A percentile compares a stretch with the other conserved stretches of the same genome.
phyloP scores from a whole-genome alignment of 2,888 invertebrate genomes.

The Thumatha senex region DNA sequence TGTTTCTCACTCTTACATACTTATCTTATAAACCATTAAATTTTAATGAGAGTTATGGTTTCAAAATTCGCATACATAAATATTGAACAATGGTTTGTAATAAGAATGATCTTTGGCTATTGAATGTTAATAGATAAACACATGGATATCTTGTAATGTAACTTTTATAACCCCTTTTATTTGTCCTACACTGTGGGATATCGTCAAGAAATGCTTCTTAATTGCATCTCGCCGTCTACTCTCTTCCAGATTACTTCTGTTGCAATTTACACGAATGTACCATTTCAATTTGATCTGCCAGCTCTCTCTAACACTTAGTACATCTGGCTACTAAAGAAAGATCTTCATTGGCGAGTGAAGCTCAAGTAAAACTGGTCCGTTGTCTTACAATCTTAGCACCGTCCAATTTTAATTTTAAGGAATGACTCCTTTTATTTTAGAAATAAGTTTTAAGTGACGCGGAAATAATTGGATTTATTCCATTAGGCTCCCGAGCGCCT shows the following conservation, averaged over 20 bases:
- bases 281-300: slow-evolving; percentile 38
- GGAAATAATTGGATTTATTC: slow-evolving; percentile 31
- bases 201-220: slow-evolving; percentile 46
- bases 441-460: slow-evolving; percentile 23
- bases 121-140: too few species aligned
- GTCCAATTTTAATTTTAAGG: slow-evolving; percentile 39
- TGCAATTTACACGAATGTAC: slow-evolving; percentile 49
- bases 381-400: slow-evolving; percentile 35
- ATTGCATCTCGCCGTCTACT: slow-evolving; percentile 53
- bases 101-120: too few species aligned
- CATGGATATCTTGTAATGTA: not conserved
- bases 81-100: too few species aligned
- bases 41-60: too few species aligned
- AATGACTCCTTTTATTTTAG: slow-evolving; percentile 29
- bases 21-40: too few species aligned
- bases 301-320: slow-evolving; percentile 15
- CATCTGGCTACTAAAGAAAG: slow-evolving; percentile 15
- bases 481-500: slow-evolving; percentile 6
- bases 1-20: too few species aligned
- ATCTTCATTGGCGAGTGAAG: slow-evolving; percentile 30
- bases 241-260: slow-evolving; percentile 52
- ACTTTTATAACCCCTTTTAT: slow-evolving; percentile 1
- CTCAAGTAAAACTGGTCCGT: slow-evolving; percentile 29
- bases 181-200: slow-evolving; percentile 33
- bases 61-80: too few species aligned